Conservation (phyloP, 2,113 vertebrate genomes). For the Piprites chloris region DNA sequence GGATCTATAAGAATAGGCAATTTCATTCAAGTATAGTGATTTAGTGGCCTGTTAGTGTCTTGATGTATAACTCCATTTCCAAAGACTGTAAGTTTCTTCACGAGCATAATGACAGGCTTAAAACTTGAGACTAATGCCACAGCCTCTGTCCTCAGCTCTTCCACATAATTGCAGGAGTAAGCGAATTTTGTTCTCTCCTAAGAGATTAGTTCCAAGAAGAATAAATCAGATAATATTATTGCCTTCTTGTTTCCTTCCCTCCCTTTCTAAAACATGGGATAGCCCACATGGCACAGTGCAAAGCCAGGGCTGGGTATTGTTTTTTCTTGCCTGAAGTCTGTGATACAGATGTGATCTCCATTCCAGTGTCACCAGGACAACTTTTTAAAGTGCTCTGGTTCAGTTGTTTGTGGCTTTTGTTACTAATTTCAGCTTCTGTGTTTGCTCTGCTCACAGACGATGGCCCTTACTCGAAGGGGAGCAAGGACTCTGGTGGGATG, state of each 20-base stretch:
- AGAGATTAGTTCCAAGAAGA: constrained; percentile 10
- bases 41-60: constrained; percentile 59
- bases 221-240: constrained; percentile 44
- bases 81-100: constrained; percentile 5
- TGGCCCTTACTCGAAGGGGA: constrained; percentile 90
- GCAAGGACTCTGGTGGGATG: constrained; percentile 79
- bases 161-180: constrained; percentile 33
- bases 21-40: constrained; percentile 63
- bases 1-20: constrained; percentile 53
- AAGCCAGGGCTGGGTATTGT: not conserved
- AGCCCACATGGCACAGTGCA: accelerated
- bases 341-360: not conserved
- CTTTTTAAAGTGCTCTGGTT: not conserved
- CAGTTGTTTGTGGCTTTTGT: not conserved
- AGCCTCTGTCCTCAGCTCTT: constrained; percentile 35
- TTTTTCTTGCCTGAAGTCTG: not conserved
- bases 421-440: constrained; percentile 2
- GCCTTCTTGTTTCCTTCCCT: not conserved
- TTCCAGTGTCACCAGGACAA: not conserved
- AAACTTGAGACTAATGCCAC: constrained; percentile 40
- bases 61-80: constrained; percentile 63
- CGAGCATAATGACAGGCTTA: constrained; percentile 46
- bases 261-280: not conserved
- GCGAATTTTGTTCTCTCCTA: constrained; percentile 27
- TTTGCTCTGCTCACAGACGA: constrained; percentile 80